Conservation (phyloP, 2,888 invertebrate species). For the Tinea pellionella region DNA sequence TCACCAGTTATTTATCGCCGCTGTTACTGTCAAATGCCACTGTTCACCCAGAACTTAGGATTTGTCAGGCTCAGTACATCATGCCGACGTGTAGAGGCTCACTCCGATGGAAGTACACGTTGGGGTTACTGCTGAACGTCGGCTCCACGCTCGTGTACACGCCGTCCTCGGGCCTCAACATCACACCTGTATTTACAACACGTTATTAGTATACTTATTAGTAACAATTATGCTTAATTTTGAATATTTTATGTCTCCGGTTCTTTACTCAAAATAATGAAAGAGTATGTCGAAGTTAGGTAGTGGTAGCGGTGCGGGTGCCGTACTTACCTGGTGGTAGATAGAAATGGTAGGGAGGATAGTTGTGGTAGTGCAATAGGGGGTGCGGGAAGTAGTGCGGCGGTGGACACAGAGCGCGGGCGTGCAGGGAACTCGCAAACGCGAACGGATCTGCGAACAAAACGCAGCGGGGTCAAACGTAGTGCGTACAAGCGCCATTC, state of each 20-base stretch:
- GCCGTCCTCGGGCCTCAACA: slow-evolving; percentile 83
- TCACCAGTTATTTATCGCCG: background rate
- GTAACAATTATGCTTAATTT: background rate
- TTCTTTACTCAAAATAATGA: too few species aligned
- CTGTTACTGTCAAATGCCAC: slow-evolving; percentile 56
- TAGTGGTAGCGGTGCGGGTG: slow-evolving; percentile 18
- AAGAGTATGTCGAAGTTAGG: background rate
- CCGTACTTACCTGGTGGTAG: slow-evolving; percentile 58
- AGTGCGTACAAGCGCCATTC: slow-evolving; percentile 42
- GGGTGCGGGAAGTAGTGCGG: slow-evolving; percentile 65
- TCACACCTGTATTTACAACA: slow-evolving; percentile 71
- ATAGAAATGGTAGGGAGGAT: slow-evolving; percentile 58
- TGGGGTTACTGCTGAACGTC: slow-evolving; percentile 89
- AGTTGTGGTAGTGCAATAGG: slow-evolving; percentile 60
- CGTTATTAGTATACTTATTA: background rate
- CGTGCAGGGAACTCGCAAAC: slow-evolving; percentile 55
- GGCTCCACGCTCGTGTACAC: slow-evolving; percentile 88
- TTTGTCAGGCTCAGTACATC: slow-evolving; percentile 81
- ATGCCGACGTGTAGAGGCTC: slow-evolving; percentile 87
- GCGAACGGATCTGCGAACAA: slow-evolving; percentile 62
- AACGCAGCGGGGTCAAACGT: slow-evolving; percentile 28
- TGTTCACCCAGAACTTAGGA: slow-evolving; percentile 60
- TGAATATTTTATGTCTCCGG: too few species aligned
- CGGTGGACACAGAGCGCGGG: slow-evolving; percentile 58
- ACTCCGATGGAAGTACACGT: slow-evolving; percentile 89